Conservation (phyloP, 1,140 invertebrate species). For the Pygmarrhopalites habei region DNA sequence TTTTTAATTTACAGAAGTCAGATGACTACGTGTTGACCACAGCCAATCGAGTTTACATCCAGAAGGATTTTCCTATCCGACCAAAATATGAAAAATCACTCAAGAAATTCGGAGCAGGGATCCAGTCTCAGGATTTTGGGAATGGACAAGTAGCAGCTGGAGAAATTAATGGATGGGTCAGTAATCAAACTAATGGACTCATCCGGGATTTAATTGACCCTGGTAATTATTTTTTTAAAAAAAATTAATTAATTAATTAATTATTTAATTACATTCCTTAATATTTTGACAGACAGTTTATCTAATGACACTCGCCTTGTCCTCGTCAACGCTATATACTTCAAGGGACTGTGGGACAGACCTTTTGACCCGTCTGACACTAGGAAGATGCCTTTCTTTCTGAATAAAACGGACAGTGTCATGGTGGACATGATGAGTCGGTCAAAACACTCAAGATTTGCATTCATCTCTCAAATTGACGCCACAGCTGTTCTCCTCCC, state of each 20-base stretch:
- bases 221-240: too few relatives aligned
- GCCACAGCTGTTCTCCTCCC: constrained; percentile 70
- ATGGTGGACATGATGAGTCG: constrained; percentile 59
- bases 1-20: constrained; percentile 13
- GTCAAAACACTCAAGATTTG: constrained; percentile 56
- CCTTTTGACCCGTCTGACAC: constrained; percentile 57
- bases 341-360: constrained; percentile 66
- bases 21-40: constrained; percentile 49
- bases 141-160: constrained; percentile 44
- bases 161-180: constrained; percentile 65
- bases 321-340: constrained; percentile 72
- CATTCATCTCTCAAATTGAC: constrained; percentile 53
- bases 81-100: constrained; percentile 46
- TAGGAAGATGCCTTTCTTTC: constrained; percentile 50
- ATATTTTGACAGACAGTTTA: constrained; percentile 25
- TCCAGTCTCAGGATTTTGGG: constrained; percentile 51
- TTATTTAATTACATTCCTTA: too few relatives aligned
- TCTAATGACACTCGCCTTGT: constrained; percentile 47
- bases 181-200: constrained; percentile 61
- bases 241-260: too few relatives aligned
- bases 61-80: constrained; percentile 48
- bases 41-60: constrained; percentile 58
- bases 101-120: constrained; percentile 49
- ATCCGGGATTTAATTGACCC: constrained; percentile 59
- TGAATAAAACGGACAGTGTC: constrained; percentile 47